phyloP scores from a whole-genome alignment of 2,113 vertebrate species.

The Erythrocercus mccallii region DNA sequence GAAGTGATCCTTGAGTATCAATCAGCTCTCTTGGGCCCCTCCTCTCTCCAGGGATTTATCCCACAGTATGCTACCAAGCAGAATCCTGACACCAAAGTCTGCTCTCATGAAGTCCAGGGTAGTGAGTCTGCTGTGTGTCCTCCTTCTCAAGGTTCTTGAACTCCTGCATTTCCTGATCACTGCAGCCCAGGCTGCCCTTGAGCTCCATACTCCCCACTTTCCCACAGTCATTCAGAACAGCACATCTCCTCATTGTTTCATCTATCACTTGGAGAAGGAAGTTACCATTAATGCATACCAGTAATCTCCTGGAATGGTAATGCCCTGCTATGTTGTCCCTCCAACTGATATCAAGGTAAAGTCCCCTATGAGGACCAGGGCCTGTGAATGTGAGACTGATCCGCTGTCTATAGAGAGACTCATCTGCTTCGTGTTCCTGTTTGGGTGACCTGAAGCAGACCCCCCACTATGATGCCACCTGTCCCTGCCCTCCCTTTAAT shows the following conservation, averaged over 20 bases:
- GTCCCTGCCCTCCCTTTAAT: background rate
- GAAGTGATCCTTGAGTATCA: background rate
- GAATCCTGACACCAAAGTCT: background rate
- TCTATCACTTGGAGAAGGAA: background rate
- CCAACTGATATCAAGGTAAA: background rate
- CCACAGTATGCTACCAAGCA: background rate
- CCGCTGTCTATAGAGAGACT: background rate
- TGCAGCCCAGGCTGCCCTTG: background rate
- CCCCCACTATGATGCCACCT: background rate
- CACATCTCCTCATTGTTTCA: background rate
- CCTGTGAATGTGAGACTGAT: background rate
- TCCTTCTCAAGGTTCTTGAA: background rate
- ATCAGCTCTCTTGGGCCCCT: background rate
- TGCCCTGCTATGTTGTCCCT: background rate
- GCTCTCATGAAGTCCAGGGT: background rate
- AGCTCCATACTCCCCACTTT: background rate
- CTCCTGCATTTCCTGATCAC: background rate
- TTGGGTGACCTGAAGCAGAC: background rate
- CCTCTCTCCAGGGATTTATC: background rate
- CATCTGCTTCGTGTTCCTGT: background rate
- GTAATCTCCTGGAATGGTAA: background rate
- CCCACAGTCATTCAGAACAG: background rate
- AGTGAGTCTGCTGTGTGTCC: background rate
- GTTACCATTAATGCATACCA: background rate
- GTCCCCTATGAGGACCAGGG: too few species aligned